Conservation (phyloP, 2,888 invertebrate species). For the Hedya salicella region DNA sequence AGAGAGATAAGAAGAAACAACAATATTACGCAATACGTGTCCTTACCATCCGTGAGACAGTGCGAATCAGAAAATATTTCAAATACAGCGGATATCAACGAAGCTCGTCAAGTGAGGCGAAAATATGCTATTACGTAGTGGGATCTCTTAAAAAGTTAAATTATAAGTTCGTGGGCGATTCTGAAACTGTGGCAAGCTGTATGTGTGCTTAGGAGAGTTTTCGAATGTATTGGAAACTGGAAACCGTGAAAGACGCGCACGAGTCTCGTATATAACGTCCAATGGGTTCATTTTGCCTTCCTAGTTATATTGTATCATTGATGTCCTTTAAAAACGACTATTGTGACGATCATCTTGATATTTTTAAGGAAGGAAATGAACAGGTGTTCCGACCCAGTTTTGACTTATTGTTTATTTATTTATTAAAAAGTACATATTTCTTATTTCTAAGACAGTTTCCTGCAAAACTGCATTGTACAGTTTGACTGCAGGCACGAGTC, state of each 20-base stretch:
- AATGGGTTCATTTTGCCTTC: no score
- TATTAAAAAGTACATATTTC: no score
- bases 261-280: constrained; percentile 3
- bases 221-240: constrained; percentile 18
- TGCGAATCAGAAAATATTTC: constrained; percentile 72
- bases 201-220: constrained; percentile 39
- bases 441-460: no score
- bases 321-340: no score
- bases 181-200: constrained; percentile 55
- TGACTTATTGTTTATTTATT: no score
- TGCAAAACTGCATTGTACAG: no score
- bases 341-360: no score
- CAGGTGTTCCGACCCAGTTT: no score
- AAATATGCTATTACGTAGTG: constrained; percentile 38
- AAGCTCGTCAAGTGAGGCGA: constrained; percentile 52
- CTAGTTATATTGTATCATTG: no score
- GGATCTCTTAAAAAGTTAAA: constrained; percentile 21
- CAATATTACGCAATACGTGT: constrained; percentile 72
- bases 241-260: not conserved
- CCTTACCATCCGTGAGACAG: constrained; percentile 78
- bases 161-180: constrained; percentile 38
- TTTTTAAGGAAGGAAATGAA: no score
- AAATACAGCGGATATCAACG: constrained; percentile 68
- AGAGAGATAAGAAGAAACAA: constrained; percentile 53
- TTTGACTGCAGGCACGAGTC: no score